Percentiles rank a stretch among this genome's conserved stretches.
These are phyloP conservation scores for Palaemon carinicauda DNA, from an alignment of 1,140 invertebrate species.

Conservation along the genomic window DNA sequence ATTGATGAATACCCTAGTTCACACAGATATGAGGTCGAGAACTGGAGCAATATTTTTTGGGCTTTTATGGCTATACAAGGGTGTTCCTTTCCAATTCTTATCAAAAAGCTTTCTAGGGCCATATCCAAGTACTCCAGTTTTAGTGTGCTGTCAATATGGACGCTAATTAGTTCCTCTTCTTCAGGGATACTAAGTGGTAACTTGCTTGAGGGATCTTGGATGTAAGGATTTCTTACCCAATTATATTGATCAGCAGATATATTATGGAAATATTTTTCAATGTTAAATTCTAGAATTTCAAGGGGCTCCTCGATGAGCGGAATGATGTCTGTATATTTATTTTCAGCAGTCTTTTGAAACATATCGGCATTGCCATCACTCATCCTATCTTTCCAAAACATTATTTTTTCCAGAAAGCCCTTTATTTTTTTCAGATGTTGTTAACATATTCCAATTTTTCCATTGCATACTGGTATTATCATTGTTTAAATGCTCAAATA, in stretches of 20 bases:
- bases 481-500: slow-evolving; percentile 23
- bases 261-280: too few species aligned
- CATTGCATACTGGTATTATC: background rate
- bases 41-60: background rate
- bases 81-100: slow-evolving; percentile 2
- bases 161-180: slow-evolving; percentile 12
- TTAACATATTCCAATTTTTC: slow-evolving; percentile 9
- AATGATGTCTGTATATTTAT: background rate
- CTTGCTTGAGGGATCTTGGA: background rate
- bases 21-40: too few species aligned
- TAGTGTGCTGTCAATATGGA: background rate
- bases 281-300: too few species aligned
- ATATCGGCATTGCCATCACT: background rate
- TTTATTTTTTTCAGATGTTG: background rate
- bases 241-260: too few species aligned
- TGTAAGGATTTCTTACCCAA: too few species aligned
- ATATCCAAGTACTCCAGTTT: slow-evolving; percentile 13
- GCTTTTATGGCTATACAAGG: background rate
- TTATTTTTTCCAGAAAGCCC: background rate
- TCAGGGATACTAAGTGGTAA: background rate
- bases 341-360: background rate
- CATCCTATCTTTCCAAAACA: background rate
- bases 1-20: background rate
- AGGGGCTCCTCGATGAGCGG: too few species aligned
- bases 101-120: background rate